phyloP scores from a whole-genome alignment of 2,113 vertebrate genomes.

The Myocastor coypus region DNA sequence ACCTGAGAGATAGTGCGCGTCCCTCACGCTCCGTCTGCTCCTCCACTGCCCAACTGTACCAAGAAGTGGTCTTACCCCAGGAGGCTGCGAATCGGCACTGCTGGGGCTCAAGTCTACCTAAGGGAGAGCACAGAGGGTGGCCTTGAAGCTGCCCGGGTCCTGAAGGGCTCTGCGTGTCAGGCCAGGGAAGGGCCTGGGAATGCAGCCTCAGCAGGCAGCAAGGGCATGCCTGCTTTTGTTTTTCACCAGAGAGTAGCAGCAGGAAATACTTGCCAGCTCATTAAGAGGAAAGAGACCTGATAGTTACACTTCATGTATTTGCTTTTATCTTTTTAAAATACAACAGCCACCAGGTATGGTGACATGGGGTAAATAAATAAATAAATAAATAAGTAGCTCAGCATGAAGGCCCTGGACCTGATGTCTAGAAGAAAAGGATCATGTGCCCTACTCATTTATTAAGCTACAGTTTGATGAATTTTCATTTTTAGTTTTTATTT shows the following conservation, averaged over 20 bases:
- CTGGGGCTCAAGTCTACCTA: background rate
- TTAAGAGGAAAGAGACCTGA: background rate
- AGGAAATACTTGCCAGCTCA: background rate
- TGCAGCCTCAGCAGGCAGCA: fast-evolving
- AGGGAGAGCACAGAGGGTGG: fast-evolving
- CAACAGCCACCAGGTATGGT: background rate
- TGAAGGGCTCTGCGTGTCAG: background rate
- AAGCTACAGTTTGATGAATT: background rate
- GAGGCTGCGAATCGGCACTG: background rate
- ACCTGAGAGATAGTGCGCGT: fast-evolving
- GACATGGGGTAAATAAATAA: background rate
- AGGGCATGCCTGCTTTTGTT: background rate
- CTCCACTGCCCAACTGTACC: background rate
- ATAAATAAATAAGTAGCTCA: background rate
- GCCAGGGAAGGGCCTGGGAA: background rate
- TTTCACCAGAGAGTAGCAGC: background rate
- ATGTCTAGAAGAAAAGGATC: background rate
- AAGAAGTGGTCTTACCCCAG: background rate
- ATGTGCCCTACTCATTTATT: too few species aligned
- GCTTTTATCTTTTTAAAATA: background rate
- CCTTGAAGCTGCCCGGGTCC: background rate
- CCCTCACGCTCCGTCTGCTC: background rate
- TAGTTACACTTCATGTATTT: background rate
- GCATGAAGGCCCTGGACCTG: background rate
- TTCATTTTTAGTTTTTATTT: too few species aligned